A percentile compares a stretch with the other conserved stretches of the same genome.
phyloP scores from a whole-genome alignment of 2,113 vertebrate species.

The Damaliscus lunatus region DNA sequence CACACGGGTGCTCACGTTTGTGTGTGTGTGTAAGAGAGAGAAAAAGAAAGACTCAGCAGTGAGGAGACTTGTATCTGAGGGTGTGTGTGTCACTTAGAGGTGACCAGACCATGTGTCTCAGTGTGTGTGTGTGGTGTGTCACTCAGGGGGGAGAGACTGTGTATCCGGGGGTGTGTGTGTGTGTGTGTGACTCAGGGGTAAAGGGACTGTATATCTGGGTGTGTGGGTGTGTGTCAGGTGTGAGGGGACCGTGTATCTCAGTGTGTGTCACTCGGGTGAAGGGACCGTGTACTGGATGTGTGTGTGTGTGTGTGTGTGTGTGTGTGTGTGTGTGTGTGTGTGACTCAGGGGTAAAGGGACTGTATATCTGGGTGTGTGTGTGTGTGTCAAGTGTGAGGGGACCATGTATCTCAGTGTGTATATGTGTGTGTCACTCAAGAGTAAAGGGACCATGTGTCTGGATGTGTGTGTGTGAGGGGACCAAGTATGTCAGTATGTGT shows the following conservation, averaged over 20 bases:
- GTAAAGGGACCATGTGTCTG: too few relatives aligned
- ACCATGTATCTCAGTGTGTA: background rate
- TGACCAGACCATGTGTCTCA: background rate
- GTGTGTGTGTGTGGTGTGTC: background rate
- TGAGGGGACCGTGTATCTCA: background rate
- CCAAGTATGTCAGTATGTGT: too few relatives aligned
- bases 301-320: background rate
- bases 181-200: too few relatives aligned
- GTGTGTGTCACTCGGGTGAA: background rate
- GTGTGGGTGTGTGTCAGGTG: too few relatives aligned
- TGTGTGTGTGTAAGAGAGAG: background rate
- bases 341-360: too few relatives aligned
- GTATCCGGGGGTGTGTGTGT: background rate
- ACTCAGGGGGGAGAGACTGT: background rate
- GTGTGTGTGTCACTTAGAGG: background rate
- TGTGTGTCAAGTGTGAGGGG: too few relatives aligned
- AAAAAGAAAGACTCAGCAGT: background rate
- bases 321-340: background rate
- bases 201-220: too few relatives aligned
- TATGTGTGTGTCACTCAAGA: background rate
- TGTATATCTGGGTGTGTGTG: too few relatives aligned
- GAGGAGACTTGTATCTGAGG: background rate
- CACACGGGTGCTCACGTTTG: accelerated
- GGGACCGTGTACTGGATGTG: too few relatives aligned
- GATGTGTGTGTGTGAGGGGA: too few relatives aligned